These are phyloP conservation scores for Drosophila yooni DNA, from an alignment of 2,888 invertebrate species.

Conservation along the genomic window DNA sequence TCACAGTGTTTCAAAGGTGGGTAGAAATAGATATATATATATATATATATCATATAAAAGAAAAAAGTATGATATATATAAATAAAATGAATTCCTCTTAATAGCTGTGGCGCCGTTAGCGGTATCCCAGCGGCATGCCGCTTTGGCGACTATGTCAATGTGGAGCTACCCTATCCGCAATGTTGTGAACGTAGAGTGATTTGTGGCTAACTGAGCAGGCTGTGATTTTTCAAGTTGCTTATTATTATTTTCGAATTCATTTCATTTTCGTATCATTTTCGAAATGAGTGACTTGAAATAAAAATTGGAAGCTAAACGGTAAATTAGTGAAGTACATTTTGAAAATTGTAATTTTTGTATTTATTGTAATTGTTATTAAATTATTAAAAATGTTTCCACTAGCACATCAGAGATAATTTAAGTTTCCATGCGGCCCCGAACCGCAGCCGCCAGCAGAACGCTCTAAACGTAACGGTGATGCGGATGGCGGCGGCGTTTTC, in stretches of 20 bases:
- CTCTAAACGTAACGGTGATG: conserved; percentile 83
- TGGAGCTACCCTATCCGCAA: conserved; percentile 49
- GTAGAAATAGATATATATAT: not conserved
- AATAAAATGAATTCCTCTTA: too few relatives aligned
- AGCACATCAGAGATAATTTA: too few relatives aligned
- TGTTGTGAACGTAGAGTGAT: conserved; percentile 50
- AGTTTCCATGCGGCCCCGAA: conserved; percentile 70
- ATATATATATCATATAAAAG: not conserved
- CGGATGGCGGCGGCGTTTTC: conserved; percentile 83
- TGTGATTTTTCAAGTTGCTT: too few relatives aligned
- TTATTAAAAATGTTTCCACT: too few relatives aligned
- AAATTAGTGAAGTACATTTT: too few relatives aligned
- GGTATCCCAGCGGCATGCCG: conserved; percentile 24
- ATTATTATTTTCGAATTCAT: too few relatives aligned
- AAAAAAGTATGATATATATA: not conserved
- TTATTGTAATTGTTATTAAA: too few relatives aligned
- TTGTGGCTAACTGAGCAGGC: conserved; percentile 33
- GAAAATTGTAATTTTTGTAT: too few relatives aligned
- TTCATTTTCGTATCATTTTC: too few relatives aligned
- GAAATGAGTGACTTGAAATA: too few relatives aligned
- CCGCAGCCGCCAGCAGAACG: conserved; percentile 61
- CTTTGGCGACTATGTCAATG: conserved; percentile 22
- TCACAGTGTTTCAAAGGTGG: conserved; percentile 48
- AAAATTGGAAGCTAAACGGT: too few relatives aligned
- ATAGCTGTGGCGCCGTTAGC: conserved; percentile 54